These are phyloP conservation scores for Drosophila infuscata DNA, from an alignment of 2,888 invertebrate genomes.

Conservation along the genomic window DNA sequence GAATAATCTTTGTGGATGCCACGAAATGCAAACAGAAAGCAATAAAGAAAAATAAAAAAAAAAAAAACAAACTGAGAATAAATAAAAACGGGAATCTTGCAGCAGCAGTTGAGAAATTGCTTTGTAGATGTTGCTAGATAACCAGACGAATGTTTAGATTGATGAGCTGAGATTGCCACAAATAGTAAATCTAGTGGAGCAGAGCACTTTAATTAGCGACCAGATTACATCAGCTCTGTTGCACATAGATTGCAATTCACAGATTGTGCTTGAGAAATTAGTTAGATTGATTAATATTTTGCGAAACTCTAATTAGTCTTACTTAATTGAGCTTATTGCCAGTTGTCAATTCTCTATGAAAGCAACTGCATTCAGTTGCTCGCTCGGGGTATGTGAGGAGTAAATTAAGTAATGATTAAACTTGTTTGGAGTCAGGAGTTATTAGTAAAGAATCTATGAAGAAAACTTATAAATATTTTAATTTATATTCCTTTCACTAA, in stretches of 20 bases:
- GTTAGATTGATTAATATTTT: conserved; percentile 39
- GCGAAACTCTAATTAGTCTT: conserved; percentile 22
- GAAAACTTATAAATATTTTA: no score
- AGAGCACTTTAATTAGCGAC: conserved; percentile 49
- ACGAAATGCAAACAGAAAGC: conserved; percentile 62
- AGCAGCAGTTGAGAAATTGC: conserved; percentile 31
- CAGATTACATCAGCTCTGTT: conserved; percentile 16
- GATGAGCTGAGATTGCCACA: conserved; percentile 45
- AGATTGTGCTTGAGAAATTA: conserved; percentile 40
- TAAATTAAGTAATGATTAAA: neutral
- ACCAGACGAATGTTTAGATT: conserved; percentile 47
- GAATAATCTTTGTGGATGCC: conserved; percentile 68
- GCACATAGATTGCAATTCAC: conserved; percentile 24
- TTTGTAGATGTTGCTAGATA: conserved; percentile 43
- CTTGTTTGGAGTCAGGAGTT: neutral
- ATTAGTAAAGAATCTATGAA: neutral
- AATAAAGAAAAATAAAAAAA: neutral
- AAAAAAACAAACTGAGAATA: neutral
- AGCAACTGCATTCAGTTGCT: neutral
- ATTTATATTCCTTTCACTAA: neutral
- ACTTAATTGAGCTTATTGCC: neutral
- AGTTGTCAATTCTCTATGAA: neutral
- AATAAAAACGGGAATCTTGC: conserved; percentile 9
- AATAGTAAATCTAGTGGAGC: neutral
- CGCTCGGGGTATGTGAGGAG: neutral